Evolutionary conservation across 2,888 invertebrate species (phyloP).

Genomic region (Patella ulyssiponensis): DNA sequence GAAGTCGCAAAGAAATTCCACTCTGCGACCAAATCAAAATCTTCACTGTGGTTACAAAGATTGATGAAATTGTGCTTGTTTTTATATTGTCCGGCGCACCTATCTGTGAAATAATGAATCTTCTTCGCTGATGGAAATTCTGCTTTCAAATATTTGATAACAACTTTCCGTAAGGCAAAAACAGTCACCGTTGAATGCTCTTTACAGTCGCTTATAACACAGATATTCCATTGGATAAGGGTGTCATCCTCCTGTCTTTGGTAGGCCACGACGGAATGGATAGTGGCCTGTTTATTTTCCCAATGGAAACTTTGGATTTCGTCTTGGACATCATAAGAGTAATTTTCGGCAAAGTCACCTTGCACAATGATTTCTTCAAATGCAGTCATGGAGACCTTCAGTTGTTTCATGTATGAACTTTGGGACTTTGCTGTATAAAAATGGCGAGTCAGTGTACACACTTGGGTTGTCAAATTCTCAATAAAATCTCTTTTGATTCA

Average conservation of each 20-base stretch:
- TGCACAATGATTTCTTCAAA: not conserved
- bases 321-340: conserved; percentile 14
- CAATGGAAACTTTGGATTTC: conserved; percentile 16
- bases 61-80: conserved; percentile 16
- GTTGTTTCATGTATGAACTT: not conserved
- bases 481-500: not conserved
- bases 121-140: conserved; percentile 14
- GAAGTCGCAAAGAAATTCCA: conserved; percentile 5
- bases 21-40: too few species aligned
- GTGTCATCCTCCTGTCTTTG: not conserved
- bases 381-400: not conserved
- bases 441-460: conserved; percentile 14
- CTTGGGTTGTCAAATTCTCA: not conserved
- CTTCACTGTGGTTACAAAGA: not conserved
- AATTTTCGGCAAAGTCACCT: conserved; percentile 22
- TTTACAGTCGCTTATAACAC: not conserved
- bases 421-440: conserved; percentile 16
- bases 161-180: not conserved
- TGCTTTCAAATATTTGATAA: conserved; percentile 3
- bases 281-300: not conserved
- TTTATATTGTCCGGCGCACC: conserved; percentile 16
- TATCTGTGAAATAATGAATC: conserved; percentile 19
- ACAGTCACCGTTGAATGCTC: conserved; percentile 17
- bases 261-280: not conserved
- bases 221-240: not conserved